Evolutionary conservation across 1,140 invertebrate genomes (phyloP), one percentile per base, ranked within the genome.

Genomic region (Diorhabda elongata): DNA sequence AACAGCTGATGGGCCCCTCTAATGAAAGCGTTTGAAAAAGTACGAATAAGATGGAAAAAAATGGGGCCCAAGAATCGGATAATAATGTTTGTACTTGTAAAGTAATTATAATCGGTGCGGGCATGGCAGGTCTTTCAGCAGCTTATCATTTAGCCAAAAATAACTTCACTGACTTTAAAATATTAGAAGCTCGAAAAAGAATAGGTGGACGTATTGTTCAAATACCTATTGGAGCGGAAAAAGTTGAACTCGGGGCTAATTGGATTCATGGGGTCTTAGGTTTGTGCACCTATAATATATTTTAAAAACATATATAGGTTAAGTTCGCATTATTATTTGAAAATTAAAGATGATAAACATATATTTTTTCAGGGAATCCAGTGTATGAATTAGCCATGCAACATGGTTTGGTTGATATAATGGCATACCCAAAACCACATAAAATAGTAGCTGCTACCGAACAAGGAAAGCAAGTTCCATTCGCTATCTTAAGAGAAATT

Each of bases 241-340:
- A 84, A 79, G 85, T 96, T 44, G 95, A 97, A 84, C 81, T 96
- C 57, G 94, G 95, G 66, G 94, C 94, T 52, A 96, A 96, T 79
- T 97, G 93, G 92, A 96, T 97, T 72, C 95, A 97, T 82, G 95
- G 95, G 41, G 91, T 95, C n/a, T 68, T 79, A 57, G 69, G 69
- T 57, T 44, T 4, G 26, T 65, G 52, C 6, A 83, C 85, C 58
- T 59, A 7, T 56, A 7, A 56, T 56, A 7, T 56, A 56, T n/a
- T 7, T 56, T 56, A 56, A 56, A 56, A 56, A 56, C n/a, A 56
- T 56, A 56, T 7, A 56, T 56, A n/a, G n/a, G 6, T 60, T 11
- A 4, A 3, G 47, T 52, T 5, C 42, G 5, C 26, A 62, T 9
- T 3, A 42, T 42, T 9, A 62, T 62, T 44, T 3, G 2, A 0